A percentile compares a stretch with the other conserved stretches of the same genome.
Evolutionary conservation across 2,888 invertebrate species (phyloP).

Genomic region (Drosophila cognata): DNA sequence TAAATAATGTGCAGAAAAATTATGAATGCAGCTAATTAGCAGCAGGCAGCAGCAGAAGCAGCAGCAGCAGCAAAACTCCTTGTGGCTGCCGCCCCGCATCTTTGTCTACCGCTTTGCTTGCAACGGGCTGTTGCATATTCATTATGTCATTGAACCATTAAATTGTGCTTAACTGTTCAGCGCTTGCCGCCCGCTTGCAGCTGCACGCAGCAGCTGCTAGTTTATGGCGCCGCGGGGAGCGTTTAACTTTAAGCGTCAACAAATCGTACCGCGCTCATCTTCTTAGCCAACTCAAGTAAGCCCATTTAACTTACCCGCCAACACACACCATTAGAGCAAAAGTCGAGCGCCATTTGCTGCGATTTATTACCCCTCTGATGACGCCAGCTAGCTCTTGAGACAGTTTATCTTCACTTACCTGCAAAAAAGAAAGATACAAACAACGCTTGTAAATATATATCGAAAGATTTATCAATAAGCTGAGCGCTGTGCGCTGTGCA

Average conservation of each 20-base stretch:
- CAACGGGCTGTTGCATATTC: slow-evolving; percentile 73
- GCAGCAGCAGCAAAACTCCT: not conserved
- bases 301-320: slow-evolving; percentile 25
- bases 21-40: slow-evolving; percentile 82
- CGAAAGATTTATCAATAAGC: slow-evolving; percentile 16
- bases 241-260: slow-evolving; percentile 77
- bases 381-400: slow-evolving; percentile 39
- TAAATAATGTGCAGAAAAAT: slow-evolving; percentile 78
- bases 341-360: slow-evolving; percentile 67
- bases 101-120: slow-evolving; percentile 28
- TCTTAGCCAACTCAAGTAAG: slow-evolving; percentile 18
- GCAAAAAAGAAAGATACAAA: slow-evolving; percentile 51
- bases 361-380: slow-evolving; percentile 59
- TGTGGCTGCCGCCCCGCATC: slow-evolving; percentile 6
- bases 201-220: slow-evolving; percentile 19
- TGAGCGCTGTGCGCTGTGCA: not conserved
- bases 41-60: slow-evolving; percentile 43
- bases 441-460: slow-evolving; percentile 30
- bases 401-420: slow-evolving; percentile 72
- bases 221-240: slow-evolving; percentile 74
- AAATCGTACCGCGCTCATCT: slow-evolving; percentile 61
- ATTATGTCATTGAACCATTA: slow-evolving; percentile 83
- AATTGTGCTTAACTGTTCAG: slow-evolving; percentile 78
- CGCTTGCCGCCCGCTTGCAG: slow-evolving; percentile 16
- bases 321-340: slow-evolving; percentile 27